phyloP scores from a whole-genome alignment of 2,888 invertebrate genomes.

The Leptodirus hochenwartii region DNA sequence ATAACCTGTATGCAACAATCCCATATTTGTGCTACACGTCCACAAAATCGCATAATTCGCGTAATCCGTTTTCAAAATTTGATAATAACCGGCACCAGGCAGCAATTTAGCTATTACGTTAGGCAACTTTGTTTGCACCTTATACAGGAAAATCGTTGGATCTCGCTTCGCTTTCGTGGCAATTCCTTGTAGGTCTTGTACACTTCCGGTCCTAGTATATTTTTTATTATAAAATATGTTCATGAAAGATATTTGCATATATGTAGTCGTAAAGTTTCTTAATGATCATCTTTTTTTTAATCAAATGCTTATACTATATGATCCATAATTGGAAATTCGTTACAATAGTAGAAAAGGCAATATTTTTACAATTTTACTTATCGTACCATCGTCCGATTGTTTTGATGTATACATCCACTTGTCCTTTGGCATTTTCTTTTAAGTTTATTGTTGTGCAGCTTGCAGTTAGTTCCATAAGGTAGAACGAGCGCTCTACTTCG shows the following conservation, averaged over 20 bases:
- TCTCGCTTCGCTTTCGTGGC: constrained; percentile 33
- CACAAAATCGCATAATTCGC: constrained; percentile 51
- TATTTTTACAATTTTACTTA: constrained; percentile 3
- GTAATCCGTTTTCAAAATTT: constrained; percentile 55
- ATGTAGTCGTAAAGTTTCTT: not conserved
- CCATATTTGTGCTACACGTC: constrained; percentile 53
- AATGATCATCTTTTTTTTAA: not conserved
- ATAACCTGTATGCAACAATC: constrained; percentile 40
- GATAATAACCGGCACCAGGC: constrained; percentile 55
- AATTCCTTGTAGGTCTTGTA: constrained; percentile 39
- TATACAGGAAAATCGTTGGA: constrained; percentile 32
- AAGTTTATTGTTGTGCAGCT: constrained; percentile 50
- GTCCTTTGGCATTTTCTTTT: constrained; percentile 31
- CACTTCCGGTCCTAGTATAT: constrained; percentile 38
- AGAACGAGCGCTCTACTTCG: constrained; percentile 60
- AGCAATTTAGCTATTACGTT: constrained; percentile 44
- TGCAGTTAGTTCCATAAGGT: constrained; percentile 49
- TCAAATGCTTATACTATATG: not conserved
- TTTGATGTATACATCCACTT: constrained; percentile 40
- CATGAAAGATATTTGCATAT: not conserved
- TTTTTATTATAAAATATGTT: too few species aligned
- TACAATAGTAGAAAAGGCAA: constrained; percentile 4
- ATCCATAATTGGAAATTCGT: constrained; percentile 2
- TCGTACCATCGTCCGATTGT: constrained; percentile 46
- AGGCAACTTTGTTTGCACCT: constrained; percentile 42